Evolutionary conservation across 2,113 vertebrate species (phyloP).

Genomic region (Mirza zaza): DNA sequence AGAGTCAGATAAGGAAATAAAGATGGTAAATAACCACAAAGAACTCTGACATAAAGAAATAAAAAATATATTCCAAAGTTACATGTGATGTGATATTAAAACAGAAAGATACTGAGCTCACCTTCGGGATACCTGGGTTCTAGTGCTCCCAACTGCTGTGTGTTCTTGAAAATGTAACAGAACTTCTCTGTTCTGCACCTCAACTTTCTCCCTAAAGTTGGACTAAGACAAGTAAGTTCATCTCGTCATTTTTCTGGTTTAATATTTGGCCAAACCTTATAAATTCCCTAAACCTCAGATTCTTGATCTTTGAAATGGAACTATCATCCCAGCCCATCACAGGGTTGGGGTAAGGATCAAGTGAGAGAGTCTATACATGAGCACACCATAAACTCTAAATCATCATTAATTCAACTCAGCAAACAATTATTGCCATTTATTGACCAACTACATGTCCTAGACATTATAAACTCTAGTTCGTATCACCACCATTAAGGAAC

Average conservation of each 20-base stretch:
- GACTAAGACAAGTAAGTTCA: neutral
- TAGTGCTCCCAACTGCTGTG: neutral
- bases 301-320: neutral
- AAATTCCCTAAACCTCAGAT: neutral
- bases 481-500: neutral
- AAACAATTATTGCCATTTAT: neutral
- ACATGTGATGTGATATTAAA: neutral
- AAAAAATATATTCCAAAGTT: neutral
- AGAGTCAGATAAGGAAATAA: neutral
- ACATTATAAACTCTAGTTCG: neutral
- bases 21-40: neutral
- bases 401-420: neutral
- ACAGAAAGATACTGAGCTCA: neutral
- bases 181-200: neutral
- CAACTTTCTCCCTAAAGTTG: neutral
- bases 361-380: neutral
- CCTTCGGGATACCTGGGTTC: neutral
- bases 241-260: neutral
- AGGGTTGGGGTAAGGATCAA: neutral
- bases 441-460: neutral
- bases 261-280: neutral
- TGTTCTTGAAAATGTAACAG: neutral
- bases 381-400: neutral
- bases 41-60: neutral
- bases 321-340: neutral